Evolutionary conservation across 2,797 vertebrate genomes (phyloP).

Genomic region (Bovichtus diacanthus): DNA sequence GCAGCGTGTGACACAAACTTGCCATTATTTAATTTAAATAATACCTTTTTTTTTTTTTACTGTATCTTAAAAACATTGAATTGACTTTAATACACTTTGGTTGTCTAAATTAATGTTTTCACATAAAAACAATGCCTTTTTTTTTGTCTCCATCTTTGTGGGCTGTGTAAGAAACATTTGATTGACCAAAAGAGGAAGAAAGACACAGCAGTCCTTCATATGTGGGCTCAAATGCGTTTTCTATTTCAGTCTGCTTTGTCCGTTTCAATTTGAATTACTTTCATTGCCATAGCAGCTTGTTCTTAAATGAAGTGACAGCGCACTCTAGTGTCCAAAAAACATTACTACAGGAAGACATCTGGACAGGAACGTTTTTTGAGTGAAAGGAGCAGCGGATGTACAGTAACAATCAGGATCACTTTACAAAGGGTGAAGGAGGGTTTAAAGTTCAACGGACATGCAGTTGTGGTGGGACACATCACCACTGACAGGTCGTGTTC

Average conservation of each 20-base stretch:
- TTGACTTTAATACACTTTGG: not conserved
- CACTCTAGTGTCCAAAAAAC: constrained; percentile 56
- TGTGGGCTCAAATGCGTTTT: not conserved
- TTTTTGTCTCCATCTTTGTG: not conserved
- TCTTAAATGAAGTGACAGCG: constrained; percentile 26
- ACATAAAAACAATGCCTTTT: not conserved
- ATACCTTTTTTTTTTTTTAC: not conserved
- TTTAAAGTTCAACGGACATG: not conserved
- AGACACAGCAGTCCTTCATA: not conserved
- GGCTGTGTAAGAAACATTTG: not conserved
- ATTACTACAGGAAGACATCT: constrained; percentile 39
- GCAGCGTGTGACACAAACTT: not conserved
- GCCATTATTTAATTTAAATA: not conserved
- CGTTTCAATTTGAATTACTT: not conserved
- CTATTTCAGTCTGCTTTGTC: not conserved
- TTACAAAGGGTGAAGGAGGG: not conserved
- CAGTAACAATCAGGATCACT: no score
- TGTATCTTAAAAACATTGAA: not conserved
- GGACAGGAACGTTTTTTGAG: not conserved
- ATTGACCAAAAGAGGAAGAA: no score
- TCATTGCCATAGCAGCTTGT: not conserved
- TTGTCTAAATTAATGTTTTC: not conserved
- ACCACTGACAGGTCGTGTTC: no score
- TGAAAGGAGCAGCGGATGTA: not conserved
- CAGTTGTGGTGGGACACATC: not conserved